Evolutionary conservation across 2,797 vertebrate genomes (phyloP).

Genomic region (Urophycis tenuis): DNA sequence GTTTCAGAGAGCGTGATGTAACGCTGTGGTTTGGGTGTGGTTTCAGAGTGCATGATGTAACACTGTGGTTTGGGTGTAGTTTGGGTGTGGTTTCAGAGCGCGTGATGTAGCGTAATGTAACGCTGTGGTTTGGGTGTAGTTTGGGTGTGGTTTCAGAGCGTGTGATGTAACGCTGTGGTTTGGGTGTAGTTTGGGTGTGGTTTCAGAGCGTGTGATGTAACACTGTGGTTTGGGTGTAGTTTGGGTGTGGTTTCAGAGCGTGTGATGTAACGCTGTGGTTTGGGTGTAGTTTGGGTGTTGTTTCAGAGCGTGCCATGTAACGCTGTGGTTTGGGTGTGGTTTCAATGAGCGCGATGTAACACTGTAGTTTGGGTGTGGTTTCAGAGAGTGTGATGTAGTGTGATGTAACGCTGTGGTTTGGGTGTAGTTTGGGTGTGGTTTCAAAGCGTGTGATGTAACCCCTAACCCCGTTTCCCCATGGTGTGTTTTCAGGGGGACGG

Average conservation of each 20-base stretch:
- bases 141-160: constrained; percentile 59
- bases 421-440: too few species aligned
- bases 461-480: not conserved
- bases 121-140: not conserved
- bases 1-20: not conserved
- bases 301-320: too few species aligned
- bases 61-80: not conserved
- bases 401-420: too few species aligned
- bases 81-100: too few species aligned
- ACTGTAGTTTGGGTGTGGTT: not conserved
- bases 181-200: not conserved
- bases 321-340: too few species aligned
- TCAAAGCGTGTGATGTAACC: not conserved
- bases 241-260: constrained; percentile 59
- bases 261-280: constrained; percentile 7
- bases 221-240: not conserved
- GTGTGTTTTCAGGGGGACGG: constrained; percentile 78
- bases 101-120: too few species aligned
- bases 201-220: too few species aligned
- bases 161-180: constrained; percentile 7
- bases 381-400: too few species aligned
- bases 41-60: not conserved
- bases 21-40: too few species aligned
- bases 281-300: not conserved
- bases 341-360: not conserved